Evolutionary conservation across 2,888 invertebrate genomes (phyloP), one percentile per base, ranked within the genome.

Genomic region (Strigamia crassipes): DNA sequence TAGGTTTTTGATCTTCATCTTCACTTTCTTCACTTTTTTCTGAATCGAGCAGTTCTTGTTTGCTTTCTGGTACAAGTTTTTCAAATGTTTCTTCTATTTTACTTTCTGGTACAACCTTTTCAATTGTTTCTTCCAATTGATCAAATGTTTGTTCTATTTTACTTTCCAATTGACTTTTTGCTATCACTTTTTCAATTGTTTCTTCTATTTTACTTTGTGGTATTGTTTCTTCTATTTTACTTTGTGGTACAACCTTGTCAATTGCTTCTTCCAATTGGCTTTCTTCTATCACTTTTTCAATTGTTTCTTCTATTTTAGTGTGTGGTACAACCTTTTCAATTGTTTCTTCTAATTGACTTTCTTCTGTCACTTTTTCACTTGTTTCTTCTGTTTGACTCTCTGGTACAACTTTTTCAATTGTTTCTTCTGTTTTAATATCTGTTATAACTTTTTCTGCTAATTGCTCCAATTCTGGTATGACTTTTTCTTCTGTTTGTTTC

Each of bases 1-100:
- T 12, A 15, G 79, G 42, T 41, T 34, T 13, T 82, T 82, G 78
- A 31, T 79, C 41, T 56, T 83, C 82, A 82, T 81, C 23, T 80
- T 78, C n/a, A 56, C 13, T 82, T 38, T 73, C 61, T 79, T 13
- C 13, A 41, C 1, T 27, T 41, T 0, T 2, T 66, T 27, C 27
- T 2, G 1, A 8, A 15, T 73, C 73, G 1, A 23, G 1, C 31
- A 13, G 8, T 27, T 27, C 31, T 73, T 73, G 27, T 10, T 13
- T 10, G 1, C 3, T 66, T 12, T 21, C 5, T 27, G 27, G 27
- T 27, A 27, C 27, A 27, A 3, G 27, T 27, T 27, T 27, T 27
- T 27, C 27, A 51, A 13, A 51, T 51, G 51, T 38, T 38, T 38
- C 38, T 38, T 38, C 8, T 38, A 27, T 27, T 27, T 27, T 27